Evolutionary conservation across 2,797 vertebrate species (phyloP).

Genomic region (Tiaroga cobitis): DNA sequence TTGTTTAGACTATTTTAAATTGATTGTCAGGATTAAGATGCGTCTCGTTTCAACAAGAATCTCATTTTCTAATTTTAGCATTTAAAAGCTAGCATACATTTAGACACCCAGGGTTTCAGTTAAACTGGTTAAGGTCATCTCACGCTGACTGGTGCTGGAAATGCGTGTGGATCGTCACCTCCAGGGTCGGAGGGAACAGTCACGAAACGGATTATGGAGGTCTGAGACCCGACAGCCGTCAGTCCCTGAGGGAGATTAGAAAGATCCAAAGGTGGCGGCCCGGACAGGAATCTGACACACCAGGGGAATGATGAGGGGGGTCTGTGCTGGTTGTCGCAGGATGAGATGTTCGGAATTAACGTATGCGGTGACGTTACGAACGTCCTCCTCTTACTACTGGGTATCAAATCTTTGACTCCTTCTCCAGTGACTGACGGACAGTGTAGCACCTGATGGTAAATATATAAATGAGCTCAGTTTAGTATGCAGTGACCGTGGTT

Average conservation of each 20-base stretch:
- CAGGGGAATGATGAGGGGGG: conserved; percentile 15
- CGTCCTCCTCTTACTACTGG: neutral
- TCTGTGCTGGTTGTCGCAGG: neutral
- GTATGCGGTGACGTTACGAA: conserved; percentile 1
- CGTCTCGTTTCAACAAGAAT: conserved; percentile 21
- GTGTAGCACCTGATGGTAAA: conserved; percentile 25
- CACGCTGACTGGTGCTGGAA: conserved; percentile 11
- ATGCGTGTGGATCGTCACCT: conserved; percentile 49
- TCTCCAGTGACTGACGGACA: conserved; percentile 8
- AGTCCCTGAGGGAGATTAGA: conserved; percentile 43
- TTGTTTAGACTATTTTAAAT: conserved; percentile 38
- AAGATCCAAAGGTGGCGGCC: conserved; percentile 33
- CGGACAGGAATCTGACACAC: conserved; percentile 51
- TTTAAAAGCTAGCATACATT: neutral
- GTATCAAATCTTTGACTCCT: conserved; percentile 9
- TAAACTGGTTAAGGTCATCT: conserved; percentile 14
- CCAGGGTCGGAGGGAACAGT: conserved; percentile 29
- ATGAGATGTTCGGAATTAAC: conserved; percentile 20
- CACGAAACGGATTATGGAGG: conserved; percentile 40
- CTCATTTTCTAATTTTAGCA: conserved; percentile 50
- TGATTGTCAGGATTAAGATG: conserved; percentile 46
- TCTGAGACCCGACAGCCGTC: conserved; percentile 32
- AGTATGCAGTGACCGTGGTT: neutral
- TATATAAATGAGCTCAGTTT: conserved; percentile 37
- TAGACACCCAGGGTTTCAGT: neutral